Percentiles rank a stretch among this genome's conserved stretches.
phyloP scores from a whole-genome alignment of 2,113 vertebrate species.

The Archilochus colubris region DNA sequence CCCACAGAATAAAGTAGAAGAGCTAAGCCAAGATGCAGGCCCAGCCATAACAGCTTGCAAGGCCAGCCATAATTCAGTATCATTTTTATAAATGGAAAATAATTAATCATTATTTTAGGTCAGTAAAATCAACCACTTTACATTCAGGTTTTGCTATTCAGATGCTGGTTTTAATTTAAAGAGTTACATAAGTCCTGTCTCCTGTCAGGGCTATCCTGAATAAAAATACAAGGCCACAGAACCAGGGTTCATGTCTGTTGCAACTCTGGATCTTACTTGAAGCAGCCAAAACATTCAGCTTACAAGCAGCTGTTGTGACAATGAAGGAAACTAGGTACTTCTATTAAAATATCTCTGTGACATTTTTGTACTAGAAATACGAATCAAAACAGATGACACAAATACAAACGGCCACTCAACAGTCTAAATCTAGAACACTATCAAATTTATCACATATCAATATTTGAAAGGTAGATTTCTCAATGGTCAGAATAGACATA shows the following conservation, averaged over 20 bases:
- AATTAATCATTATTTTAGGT: background rate
- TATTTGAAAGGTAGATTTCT: background rate
- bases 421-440: background rate
- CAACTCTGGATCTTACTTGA: background rate
- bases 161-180: background rate
- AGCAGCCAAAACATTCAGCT: background rate
- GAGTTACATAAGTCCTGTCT: background rate
- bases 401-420: background rate
- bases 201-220: background rate
- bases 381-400: background rate
- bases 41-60: background rate
- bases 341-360: background rate
- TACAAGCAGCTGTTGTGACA: background rate
- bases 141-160: background rate
- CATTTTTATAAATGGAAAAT: background rate
- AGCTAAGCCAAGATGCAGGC: background rate
- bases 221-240: background rate
- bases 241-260: background rate
- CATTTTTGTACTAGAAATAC: background rate
- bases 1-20: background rate
- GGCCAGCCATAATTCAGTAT: background rate
- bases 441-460: background rate
- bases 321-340: background rate
- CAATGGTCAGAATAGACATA: background rate
- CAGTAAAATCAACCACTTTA: background rate